Percentiles rank a stretch among this genome's conserved stretches.
Conservation (phyloP, 2,797 vertebrate species). For the Amazonetta brasiliensis region DNA sequence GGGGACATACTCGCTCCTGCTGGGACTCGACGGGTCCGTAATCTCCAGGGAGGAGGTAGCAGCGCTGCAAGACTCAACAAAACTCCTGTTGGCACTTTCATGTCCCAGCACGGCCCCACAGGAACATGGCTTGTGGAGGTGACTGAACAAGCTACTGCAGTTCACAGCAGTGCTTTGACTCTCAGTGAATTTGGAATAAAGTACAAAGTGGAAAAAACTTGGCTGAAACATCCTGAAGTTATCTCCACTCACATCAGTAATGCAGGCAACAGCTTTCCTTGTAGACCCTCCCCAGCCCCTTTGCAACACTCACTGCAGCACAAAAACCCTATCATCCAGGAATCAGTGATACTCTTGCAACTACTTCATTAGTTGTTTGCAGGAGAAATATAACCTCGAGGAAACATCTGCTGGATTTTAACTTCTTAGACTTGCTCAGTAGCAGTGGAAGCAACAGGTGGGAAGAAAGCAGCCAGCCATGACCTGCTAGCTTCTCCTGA, state of each 20-base stretch:
- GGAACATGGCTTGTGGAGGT: not conserved
- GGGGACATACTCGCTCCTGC: not conserved
- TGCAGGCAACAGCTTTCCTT: not conserved
- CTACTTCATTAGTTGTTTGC: not conserved
- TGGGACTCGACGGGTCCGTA: not conserved
- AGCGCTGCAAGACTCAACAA: not conserved
- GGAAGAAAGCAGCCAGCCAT: not conserved
- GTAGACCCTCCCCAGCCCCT: not conserved
- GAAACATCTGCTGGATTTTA: not conserved
- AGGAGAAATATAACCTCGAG: not conserved
- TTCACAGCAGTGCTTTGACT: not conserved
- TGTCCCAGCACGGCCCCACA: constrained; percentile 13
- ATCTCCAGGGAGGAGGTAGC: not conserved
- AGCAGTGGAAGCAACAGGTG: not conserved
- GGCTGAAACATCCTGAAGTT: not conserved
- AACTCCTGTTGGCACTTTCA: constrained; percentile 11
- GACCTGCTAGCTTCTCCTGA: not conserved
- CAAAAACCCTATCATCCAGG: not conserved
- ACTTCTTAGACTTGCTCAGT: not conserved
- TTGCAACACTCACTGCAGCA: not conserved
- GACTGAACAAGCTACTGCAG: constrained; percentile 40
- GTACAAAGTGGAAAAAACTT: not conserved
- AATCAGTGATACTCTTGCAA: not conserved
- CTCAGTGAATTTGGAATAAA: not conserved
- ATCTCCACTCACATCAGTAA: not conserved